These are phyloP conservation scores for Pomatorhinus ruficollis DNA, from an alignment of 2,113 vertebrate genomes.

Conservation along the genomic window DNA sequence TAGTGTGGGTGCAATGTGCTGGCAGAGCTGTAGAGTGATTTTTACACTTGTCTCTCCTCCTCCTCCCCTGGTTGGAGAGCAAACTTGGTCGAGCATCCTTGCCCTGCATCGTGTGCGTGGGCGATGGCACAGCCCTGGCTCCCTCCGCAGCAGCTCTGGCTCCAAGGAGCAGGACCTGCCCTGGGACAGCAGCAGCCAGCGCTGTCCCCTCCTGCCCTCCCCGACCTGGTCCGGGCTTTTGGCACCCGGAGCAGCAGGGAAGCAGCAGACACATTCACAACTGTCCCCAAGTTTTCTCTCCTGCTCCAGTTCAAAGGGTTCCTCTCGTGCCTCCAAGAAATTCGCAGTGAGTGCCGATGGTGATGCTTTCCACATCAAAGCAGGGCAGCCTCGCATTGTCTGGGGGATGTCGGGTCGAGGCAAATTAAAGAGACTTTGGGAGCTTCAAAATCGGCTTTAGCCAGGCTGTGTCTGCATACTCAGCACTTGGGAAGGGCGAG, in stretches of 20 bases:
- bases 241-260: conserved; percentile 44
- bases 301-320: conserved; percentile 68
- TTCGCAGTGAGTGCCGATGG: conserved; percentile 33
- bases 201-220: not conserved
- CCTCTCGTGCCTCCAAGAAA: conserved; percentile 50
- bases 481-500: not conserved
- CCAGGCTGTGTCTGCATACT: not conserved
- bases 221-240: fast-evolving
- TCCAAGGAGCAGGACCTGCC: not conserved
- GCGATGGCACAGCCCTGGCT: not conserved
- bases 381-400: conserved; percentile 24
- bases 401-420: not conserved
- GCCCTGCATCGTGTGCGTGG: fast-evolving
- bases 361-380: conserved; percentile 75
- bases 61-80: not conserved
- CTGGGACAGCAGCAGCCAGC: not conserved
- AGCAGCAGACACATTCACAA: conserved; percentile 56
- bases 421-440: conserved; percentile 2
- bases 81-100: not conserved
- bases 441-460: not conserved
- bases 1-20: not conserved
- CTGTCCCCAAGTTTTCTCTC: conserved; percentile 51
- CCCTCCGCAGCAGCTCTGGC: not conserved
- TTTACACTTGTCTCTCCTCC: not conserved
- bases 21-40: not conserved